Conservation (phyloP, 2,797 vertebrate species). For the Rhabdophis nuchalis region DNA sequence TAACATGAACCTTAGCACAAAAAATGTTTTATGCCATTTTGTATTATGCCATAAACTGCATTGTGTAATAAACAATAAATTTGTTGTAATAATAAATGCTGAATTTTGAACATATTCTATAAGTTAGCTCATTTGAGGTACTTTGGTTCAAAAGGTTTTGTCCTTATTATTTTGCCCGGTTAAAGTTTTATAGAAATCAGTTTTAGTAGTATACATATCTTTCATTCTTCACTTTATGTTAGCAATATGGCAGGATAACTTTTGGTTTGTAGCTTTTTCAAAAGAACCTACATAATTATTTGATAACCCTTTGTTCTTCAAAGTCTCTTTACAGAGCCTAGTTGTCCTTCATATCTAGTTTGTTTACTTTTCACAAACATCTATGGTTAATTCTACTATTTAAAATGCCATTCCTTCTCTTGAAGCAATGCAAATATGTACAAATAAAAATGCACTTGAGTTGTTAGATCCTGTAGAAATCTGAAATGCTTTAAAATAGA, state of each 20-base stretch:
- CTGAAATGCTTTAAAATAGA: not conserved
- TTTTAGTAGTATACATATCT: not conserved
- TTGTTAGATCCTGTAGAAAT: not conserved
- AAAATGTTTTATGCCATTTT: not conserved
- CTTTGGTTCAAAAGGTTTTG: not conserved
- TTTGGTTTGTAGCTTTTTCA: not conserved
- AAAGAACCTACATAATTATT: not conserved
- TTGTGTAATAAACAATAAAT: too few relatives aligned
- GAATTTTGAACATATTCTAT: not conserved
- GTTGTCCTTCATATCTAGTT: not conserved
- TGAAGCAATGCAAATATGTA: not conserved
- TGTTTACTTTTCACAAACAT: not conserved
- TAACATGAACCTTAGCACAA: not conserved
- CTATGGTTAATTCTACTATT: not conserved
- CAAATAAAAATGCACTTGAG: not conserved
- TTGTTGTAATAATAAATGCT: not conserved
- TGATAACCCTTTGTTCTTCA: not conserved
- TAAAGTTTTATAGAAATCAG: not conserved
- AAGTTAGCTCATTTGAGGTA: not conserved
- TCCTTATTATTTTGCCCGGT: not conserved
- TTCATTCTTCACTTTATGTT: not conserved
- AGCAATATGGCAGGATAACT: not conserved
- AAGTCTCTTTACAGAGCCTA: not conserved
- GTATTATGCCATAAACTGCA: not conserved
- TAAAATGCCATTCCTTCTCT: not conserved